Base-by-base conservation (phyloP, 2,888 invertebrate species). In the Rhaphigaster nebulosa region DNA sequence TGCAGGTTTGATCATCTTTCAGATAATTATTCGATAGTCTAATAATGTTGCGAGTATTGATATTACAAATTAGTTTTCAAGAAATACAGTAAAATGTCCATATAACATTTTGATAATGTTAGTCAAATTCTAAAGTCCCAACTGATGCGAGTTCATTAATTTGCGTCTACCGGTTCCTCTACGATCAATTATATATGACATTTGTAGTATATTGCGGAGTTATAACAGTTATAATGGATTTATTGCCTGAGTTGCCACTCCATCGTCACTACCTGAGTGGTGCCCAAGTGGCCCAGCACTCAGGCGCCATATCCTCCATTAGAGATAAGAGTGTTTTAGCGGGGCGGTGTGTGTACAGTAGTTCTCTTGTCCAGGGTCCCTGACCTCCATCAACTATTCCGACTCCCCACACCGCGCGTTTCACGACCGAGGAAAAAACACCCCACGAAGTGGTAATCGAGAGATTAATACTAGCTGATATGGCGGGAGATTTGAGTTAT, bases 291-390 rank as follows among this genome's bases (percentile, higher is more conserved):
- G 70, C 20, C 0, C 6, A 65, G 34, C 70, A 76, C 70, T 76
- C 70, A 76, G 38, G 29, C 12, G 12, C 34, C 70, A 76, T 76
- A 76, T 76, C 38, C 70, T 76, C 70, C 70, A 76, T 76, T 76
- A 76, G 70, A 38, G 70, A 76, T 76, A 76, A 76, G 70, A 76
- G 70, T 76, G 70, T 76, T 76, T 76, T 38, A 76, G 70, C 34
- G 29, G 15, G 65, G 29, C 65, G 10, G 29, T 65, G 15, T 29
- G 34, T 76, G 34, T 34, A 76, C 70, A 10, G 70, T 76, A 76
- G 70, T 76, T 76, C 70, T 10, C 29, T 34, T 15, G 5, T 12
- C 29, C 70, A 13, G n/a, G 60, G n/a, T 60, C 29, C 65, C 34
- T 76, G 34, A 76, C 70, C 70, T 76, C 70, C 38, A 76, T 38